Evolutionary conservation across 1,140 invertebrate genomes (phyloP), one percentile per base, ranked within the genome.

Genomic region (Lucilia cuprina): DNA sequence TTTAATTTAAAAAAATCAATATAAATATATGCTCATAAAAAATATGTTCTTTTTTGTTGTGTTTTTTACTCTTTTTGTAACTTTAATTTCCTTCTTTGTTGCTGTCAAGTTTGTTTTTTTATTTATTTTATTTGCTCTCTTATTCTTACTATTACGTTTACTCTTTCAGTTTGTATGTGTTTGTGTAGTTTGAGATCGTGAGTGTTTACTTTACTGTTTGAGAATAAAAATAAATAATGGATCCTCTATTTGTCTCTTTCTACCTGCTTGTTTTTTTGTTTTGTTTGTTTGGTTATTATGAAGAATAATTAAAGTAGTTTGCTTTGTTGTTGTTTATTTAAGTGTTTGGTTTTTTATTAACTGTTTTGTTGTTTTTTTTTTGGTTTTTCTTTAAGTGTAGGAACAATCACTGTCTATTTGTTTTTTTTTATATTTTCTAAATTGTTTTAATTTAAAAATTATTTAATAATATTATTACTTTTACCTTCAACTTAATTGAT

Each of bases 1-100:
- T 70, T 70, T 74, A 35, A 83, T 65, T 30, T 70, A 30, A 65
- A 83, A 83, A 74, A 83, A 83, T 83, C 65, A 70, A 74, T 83
- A 70, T 65, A 83, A 74, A 83, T 70, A 83, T 83, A 83, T 74
- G 55, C 55, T 83, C 65, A 83, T 70, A 70, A 83, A 83, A 80
- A 80, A 80, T 80, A 80, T 80, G 77, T 80, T n/a, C n/a, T 50
- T 80, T 80, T 80, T 49, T 25, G 9, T 74, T 74, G n/a, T 74
- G 4, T 78, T 47, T 80, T 78, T 21, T 10, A 47, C 19, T 49
- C 8, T 50, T 50, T 49, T 49, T 80, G 47, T 80, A 80, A 21
- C 77, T 50, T 80, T 10, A 70, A 21, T 70, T 70, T 70, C 65
- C 17, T 25, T 21, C 65, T 70, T 70, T 70, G 65, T 70, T 70